These are phyloP conservation scores for Picathartes gymnocephalus DNA, from an alignment of 2,113 vertebrate genomes.

Conservation along the genomic window DNA sequence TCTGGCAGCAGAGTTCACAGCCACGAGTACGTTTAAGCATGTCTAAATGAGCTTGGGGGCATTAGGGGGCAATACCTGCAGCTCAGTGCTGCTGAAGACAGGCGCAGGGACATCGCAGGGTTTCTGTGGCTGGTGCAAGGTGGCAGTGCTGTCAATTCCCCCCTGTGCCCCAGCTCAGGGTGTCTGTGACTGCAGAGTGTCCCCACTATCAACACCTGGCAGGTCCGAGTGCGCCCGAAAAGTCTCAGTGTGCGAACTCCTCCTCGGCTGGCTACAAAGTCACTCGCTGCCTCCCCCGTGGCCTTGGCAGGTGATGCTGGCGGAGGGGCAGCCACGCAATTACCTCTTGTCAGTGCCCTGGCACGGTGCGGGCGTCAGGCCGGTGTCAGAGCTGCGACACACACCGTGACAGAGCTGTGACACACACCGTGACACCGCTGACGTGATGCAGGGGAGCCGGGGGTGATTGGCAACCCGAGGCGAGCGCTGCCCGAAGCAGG, in stretches of 20 bases:
- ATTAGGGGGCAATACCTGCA: neutral
- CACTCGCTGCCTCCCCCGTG: rapidly evolving
- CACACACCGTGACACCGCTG: neutral
- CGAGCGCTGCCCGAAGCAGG: neutral
- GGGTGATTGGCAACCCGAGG: neutral
- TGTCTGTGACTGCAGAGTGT: neutral
- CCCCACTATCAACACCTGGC: neutral
- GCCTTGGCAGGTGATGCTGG: neutral
- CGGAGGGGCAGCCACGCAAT: neutral
- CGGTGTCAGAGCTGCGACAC: neutral
- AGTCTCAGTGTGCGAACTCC: rapidly evolving
- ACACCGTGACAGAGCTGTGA: neutral
- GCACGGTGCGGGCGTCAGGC: neutral
- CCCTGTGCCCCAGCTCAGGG: neutral
- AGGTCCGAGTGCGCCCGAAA: neutral
- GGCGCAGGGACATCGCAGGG: rapidly evolving
- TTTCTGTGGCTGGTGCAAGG: neutral
- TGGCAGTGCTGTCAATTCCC: neutral
- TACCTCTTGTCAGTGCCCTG: neutral
- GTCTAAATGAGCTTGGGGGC: neutral
- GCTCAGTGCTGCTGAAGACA: neutral
- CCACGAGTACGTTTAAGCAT: neutral
- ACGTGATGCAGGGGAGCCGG: neutral
- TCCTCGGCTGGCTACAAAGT: neutral
- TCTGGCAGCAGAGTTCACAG: neutral